phyloP scores from a whole-genome alignment of 2,113 vertebrate genomes.

The Trichomycterus rosablanca region DNA sequence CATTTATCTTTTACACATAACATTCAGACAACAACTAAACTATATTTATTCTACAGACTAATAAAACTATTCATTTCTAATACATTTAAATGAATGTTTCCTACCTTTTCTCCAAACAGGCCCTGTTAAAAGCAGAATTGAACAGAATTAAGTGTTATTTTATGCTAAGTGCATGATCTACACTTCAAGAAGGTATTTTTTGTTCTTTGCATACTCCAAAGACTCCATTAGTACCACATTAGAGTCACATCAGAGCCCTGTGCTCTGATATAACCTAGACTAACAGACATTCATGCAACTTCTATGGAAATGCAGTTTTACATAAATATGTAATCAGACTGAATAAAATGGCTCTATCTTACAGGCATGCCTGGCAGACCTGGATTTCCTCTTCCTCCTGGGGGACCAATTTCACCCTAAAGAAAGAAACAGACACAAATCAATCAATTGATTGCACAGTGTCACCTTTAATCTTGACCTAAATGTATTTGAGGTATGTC shows the following conservation, averaged over 20 bases:
- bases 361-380: slow-evolving; percentile 69
- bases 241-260: not conserved
- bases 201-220: slow-evolving; percentile 1
- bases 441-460: no score
- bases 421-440: not conserved
- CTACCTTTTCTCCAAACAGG: slow-evolving; percentile 71
- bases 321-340: not conserved
- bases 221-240: slow-evolving; percentile 21
- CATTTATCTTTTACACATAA: no score
- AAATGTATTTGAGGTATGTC: no score
- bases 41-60: no score
- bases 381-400: slow-evolving; percentile 57
- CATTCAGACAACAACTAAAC: no score
- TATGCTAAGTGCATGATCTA: not conserved
- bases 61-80: no score
- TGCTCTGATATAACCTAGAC: not conserved
- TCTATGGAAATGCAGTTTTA: not conserved
- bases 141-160: slow-evolving; percentile 9
- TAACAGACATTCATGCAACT: not conserved
- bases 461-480: no score
- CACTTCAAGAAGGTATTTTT: slow-evolving; percentile 11
- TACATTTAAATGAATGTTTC: slow-evolving; percentile 54
- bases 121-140: slow-evolving; percentile 60
- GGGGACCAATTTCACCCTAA: slow-evolving; percentile 68
- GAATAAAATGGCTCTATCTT: slow-evolving; percentile 44